Conservation (phyloP, 2,888 invertebrate genomes). For the Sphecodes monilicornis region DNA sequence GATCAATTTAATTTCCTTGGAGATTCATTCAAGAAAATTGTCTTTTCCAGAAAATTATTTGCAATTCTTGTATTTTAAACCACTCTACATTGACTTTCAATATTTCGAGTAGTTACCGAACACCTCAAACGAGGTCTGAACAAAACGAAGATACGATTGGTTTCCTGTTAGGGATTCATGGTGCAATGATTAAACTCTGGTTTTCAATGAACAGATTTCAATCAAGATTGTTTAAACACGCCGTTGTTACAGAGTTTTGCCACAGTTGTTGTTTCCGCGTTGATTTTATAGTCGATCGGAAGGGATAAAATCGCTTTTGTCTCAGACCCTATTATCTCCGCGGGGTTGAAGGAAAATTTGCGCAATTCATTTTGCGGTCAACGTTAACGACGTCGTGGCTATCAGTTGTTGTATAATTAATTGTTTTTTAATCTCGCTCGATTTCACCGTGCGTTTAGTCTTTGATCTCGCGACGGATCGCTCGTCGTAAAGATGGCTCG, state of each 20-base stretch:
- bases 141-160: not conserved
- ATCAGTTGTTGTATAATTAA: not conserved
- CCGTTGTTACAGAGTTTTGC: not conserved
- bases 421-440: not conserved
- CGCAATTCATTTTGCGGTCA: conserved; percentile 1
- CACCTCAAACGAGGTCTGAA: not conserved
- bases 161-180: not conserved
- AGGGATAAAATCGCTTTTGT: not conserved
- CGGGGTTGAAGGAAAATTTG: not conserved
- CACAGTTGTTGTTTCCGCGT: not conserved
- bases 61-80: not conserved
- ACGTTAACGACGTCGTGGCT: not conserved
- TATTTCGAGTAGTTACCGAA: not conserved
- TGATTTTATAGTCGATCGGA: not conserved
- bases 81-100: no score
- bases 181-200: not conserved
- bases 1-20: no score
- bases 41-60: not conserved
- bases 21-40: not conserved
- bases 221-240: not conserved
- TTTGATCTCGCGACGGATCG: not conserved
- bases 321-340: not conserved
- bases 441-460: conserved; percentile 7
- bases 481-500: not conserved
- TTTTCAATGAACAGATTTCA: not conserved